phyloP scores from a whole-genome alignment of 2,797 vertebrate species.

The Lepus townsendii region DNA sequence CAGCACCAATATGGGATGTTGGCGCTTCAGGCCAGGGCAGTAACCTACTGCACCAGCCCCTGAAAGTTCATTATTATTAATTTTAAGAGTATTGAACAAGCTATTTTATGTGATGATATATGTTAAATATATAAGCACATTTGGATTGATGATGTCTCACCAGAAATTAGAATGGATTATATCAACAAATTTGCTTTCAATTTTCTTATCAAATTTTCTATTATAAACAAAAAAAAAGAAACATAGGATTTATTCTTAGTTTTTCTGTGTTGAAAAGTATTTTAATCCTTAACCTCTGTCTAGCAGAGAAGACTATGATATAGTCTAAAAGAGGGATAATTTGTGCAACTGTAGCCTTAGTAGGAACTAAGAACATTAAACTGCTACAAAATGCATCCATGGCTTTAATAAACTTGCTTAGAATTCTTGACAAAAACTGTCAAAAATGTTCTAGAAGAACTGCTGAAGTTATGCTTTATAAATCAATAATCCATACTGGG shows the following conservation, averaged over 20 bases:
- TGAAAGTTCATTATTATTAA: neutral
- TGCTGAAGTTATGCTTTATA: neutral
- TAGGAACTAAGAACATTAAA: neutral
- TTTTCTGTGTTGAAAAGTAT: neutral
- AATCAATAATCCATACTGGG: neutral
- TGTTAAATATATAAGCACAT: neutral
- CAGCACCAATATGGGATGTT: no score
- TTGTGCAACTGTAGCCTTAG: neutral
- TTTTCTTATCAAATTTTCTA: neutral
- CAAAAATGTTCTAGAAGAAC: neutral
- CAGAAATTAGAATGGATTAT: neutral
- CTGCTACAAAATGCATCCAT: neutral
- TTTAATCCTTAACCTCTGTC: neutral
- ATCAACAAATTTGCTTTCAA: neutral
- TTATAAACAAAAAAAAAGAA: neutral
- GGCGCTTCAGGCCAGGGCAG: no score
- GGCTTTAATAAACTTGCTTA: neutral
- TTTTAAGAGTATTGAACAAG: neutral
- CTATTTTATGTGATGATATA: neutral
- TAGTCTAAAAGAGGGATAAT: neutral
- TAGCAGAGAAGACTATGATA: neutral
- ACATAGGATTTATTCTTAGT: neutral
- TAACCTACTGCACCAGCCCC: no score
- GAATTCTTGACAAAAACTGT: conserved; percentile 18
- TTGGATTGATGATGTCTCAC: neutral